phyloP scores from a whole-genome alignment of 2,888 invertebrate genomes.

The Nemurella pictetii region DNA sequence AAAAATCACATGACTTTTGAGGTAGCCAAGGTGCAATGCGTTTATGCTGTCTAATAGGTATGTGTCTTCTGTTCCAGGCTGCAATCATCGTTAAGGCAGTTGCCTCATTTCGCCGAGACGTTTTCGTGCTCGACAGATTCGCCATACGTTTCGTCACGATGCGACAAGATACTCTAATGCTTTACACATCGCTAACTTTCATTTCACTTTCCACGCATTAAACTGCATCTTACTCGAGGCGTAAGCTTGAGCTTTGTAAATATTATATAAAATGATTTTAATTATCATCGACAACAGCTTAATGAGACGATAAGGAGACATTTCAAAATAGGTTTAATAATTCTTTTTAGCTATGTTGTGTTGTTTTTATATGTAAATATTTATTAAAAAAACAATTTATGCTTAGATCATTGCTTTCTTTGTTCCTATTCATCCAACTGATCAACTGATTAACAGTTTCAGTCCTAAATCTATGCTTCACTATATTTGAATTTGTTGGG shows the following conservation, averaged over 20 bases:
- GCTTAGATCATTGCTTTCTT: no score
- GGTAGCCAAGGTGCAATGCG: no score
- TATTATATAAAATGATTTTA: neutral
- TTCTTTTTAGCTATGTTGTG: neutral
- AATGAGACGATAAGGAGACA: neutral
- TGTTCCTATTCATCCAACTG: no score
- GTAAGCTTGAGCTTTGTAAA: neutral
- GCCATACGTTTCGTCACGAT: constrained; percentile 18
- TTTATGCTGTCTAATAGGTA: constrained; percentile 32
- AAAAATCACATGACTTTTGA: no score
- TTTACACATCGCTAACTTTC: neutral
- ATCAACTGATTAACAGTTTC: no score
- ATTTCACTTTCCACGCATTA: neutral
- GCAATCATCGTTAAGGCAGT: constrained; percentile 48
- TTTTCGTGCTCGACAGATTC: constrained; percentile 28
- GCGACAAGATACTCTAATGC: constrained; percentile 30
- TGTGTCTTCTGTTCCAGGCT: constrained; percentile 46
- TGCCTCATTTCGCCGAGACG: constrained; percentile 47
- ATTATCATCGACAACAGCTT: neutral
- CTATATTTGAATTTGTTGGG: no score
- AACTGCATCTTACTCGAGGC: neutral
- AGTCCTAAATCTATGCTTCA: no score
- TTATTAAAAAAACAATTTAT: neutral
- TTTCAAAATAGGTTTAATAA: neutral
- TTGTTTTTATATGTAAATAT: neutral